These are phyloP conservation scores for Paedocypris micromegethes DNA, from an alignment of 2,797 vertebrate species.

Conservation along the genomic window DNA sequence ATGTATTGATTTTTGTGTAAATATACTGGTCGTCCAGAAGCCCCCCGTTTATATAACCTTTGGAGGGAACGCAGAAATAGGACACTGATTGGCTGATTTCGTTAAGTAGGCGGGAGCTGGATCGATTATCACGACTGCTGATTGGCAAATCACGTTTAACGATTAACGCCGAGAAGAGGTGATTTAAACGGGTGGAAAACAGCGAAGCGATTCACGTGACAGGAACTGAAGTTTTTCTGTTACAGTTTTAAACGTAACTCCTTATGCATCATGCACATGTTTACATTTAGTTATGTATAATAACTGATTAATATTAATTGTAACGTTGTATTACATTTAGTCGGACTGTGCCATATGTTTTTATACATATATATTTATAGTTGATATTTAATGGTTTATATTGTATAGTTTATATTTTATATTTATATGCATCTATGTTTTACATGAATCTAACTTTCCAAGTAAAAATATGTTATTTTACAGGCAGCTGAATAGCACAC, in stretches of 20 bases:
- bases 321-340: not conserved
- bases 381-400: not conserved
- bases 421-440: slow-evolving; percentile 1
- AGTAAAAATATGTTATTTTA: slow-evolving; percentile 39
- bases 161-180: slow-evolving; percentile 44
- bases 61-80: slow-evolving; percentile 65
- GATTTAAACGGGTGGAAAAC: slow-evolving; percentile 46
- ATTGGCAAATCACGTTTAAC: slow-evolving; percentile 40
- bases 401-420: not conserved
- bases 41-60: slow-evolving; percentile 67
- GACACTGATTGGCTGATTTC: slow-evolving; percentile 70
- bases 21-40: slow-evolving; percentile 68
- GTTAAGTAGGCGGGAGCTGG: slow-evolving; percentile 72
- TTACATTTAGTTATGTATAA: too few relatives aligned
- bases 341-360: not conserved
- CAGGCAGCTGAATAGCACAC: slow-evolving; percentile 98
- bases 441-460: not conserved
- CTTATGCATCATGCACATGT: too few relatives aligned
- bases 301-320: not conserved
- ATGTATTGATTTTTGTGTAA: slow-evolving; percentile 50
- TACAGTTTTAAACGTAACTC: too few relatives aligned
- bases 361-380: not conserved
- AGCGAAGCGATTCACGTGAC: slow-evolving; percentile 24
- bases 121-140: slow-evolving; percentile 21
- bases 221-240: slow-evolving; percentile 28